Evolutionary conservation across 1,140 invertebrate genomes (phyloP), one percentile per base, ranked within the genome.

Genomic region (Trichogramma pretiosum): DNA sequence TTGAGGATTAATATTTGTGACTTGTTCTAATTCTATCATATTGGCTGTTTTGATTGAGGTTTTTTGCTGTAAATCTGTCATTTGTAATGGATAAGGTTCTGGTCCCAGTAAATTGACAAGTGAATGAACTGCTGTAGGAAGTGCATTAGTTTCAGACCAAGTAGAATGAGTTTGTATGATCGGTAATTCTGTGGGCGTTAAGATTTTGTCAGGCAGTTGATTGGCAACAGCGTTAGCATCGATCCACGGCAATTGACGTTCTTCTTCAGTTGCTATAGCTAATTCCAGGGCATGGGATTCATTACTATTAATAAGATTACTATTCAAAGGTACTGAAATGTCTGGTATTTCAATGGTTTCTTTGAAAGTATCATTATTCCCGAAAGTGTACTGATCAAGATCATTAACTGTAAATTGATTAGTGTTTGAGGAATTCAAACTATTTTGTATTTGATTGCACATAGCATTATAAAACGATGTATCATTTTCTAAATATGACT

Each of bases 61-160:
- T 50, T 50, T 50, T 35, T 58, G 34, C 9, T 53, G 16, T 8
- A 60, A 43, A 49, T 52, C 48, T n/a, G 60, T 48, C 18, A 67
- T 34, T 26, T 65, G 58, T 14, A 69, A 21, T 1, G 67, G 64
- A 59, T 68, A 72, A 3, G 69, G 67, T 7, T 70, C 68, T 1
- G 69, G 65, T 13, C 59, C 68, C 14, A 65, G 50, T n/a, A 72
- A 30, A 53, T 71, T 65, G 3, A 71, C 70, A n/a, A 70, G 30
- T 1, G 82, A 83, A 53, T 84, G 82, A 63, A 85, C 80, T 40
- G 81, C 80, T 0, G 81, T 84, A 9, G 82, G 81, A 50, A 85
- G 72, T 32, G 78, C 83, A 10, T 78, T 80, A 19, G 79, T 62
- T 60, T 68, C 73, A 14, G 60, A 65, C 69, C 61, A 74, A 13